Conservation (phyloP, 2,888 invertebrate genomes). For the Drepana falcataria region DNA sequence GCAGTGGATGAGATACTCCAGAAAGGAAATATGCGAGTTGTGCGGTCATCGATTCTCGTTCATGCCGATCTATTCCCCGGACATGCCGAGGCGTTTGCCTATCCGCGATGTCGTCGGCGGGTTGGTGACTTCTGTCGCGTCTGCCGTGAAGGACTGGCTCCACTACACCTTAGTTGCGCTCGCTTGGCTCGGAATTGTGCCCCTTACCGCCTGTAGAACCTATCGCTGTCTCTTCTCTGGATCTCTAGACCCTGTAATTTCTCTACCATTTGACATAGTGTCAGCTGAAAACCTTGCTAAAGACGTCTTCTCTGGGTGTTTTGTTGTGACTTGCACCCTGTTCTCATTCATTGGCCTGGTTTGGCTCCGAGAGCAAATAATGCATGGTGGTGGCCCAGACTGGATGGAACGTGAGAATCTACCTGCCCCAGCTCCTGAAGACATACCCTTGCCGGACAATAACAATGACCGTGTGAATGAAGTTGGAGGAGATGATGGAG, state of each 20-base stretch:
- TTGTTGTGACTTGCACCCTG: slow-evolving; percentile 97
- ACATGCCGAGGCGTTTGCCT: slow-evolving; percentile 99
- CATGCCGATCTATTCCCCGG: slow-evolving; percentile 99
- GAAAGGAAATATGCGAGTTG: slow-evolving; percentile 98
- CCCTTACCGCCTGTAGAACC: slow-evolving; percentile 96
- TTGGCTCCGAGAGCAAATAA: slow-evolving; percentile 98
- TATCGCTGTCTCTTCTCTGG: slow-evolving; percentile 96
- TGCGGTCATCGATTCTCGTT: slow-evolving; percentile 99
- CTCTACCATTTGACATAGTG: slow-evolving; percentile 93
- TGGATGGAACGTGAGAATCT: slow-evolving; percentile 91
- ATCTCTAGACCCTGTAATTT: slow-evolving; percentile 90
- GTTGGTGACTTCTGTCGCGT: slow-evolving; percentile 90
- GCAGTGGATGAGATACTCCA: slow-evolving; percentile 99
- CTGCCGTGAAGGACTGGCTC: slow-evolving; percentile 97
- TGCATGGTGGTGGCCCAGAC: slow-evolving; percentile 98
- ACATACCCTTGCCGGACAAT: slow-evolving; percentile 63
- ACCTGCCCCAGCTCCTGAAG: slow-evolving; percentile 70
- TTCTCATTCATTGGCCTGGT: slow-evolving; percentile 98
- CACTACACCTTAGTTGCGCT: slow-evolving; percentile 98
- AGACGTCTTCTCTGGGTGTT: slow-evolving; percentile 97
- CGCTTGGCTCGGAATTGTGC: slow-evolving; percentile 98
- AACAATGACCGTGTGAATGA: slow-evolving; percentile 71
- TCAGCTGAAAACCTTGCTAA: slow-evolving; percentile 95
- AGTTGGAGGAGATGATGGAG: slow-evolving; percentile 49
- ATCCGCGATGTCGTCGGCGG: slow-evolving; percentile 95